Conservation (phyloP, 2,888 invertebrate species). For the Mythimna vitellina region DNA sequence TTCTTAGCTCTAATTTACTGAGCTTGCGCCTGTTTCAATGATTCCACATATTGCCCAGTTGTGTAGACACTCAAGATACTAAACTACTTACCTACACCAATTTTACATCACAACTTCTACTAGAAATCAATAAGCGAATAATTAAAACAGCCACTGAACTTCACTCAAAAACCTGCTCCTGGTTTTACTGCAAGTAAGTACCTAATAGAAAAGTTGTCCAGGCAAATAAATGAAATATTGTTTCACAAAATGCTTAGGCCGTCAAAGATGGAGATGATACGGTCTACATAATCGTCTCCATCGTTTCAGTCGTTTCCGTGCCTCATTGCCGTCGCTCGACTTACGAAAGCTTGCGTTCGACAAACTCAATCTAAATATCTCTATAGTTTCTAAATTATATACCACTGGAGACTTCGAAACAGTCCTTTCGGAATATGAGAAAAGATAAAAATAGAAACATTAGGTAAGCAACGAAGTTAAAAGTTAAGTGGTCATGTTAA, state of each 20-base stretch:
- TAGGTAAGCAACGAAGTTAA: background rate
- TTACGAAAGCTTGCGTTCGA: background rate
- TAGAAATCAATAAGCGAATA: no score
- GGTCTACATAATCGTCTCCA: background rate
- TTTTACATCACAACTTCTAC: no score
- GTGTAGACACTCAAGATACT: no score
- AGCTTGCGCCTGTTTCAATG: no score
- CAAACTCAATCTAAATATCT: background rate
- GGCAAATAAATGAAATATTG: conserved; percentile 3
- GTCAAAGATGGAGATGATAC: background rate
- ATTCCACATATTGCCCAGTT: no score
- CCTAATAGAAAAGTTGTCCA: background rate
- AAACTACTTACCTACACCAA: no score
- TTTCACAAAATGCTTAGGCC: background rate
- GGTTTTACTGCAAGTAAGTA: no score
- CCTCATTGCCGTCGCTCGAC: conserved; percentile 1
- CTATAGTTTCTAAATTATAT: background rate
- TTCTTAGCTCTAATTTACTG: no score
- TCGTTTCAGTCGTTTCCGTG: background rate
- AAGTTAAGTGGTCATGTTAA: background rate
- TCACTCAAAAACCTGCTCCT: no score
- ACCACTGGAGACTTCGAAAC: background rate
- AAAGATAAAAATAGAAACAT: background rate
- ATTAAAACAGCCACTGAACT: no score
- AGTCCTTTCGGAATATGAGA: background rate